phyloP scores from a whole-genome alignment of 2,113 vertebrate species.

The Serranochromis macrocephalus region DNA sequence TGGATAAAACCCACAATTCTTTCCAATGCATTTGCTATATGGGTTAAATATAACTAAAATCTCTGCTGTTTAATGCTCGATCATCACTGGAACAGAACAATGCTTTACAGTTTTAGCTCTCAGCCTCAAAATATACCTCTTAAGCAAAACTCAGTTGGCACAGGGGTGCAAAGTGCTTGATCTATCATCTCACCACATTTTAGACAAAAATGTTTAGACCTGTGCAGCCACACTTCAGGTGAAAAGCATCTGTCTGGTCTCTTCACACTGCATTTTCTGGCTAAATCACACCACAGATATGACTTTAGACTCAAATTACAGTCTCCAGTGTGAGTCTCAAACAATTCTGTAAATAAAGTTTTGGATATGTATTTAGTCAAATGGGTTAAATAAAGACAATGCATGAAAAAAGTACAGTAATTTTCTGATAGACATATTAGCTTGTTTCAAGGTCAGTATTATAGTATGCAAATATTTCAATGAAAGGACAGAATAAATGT shows the following conservation, averaged over 20 bases:
- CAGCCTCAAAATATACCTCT: neutral
- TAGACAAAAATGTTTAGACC: neutral
- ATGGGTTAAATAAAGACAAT: neutral
- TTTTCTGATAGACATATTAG: neutral
- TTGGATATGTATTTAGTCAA: neutral
- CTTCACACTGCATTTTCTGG: neutral
- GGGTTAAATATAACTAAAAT: neutral
- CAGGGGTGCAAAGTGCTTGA: neutral
- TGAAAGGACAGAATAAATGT: neutral
- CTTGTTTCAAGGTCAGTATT: neutral
- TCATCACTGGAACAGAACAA: neutral
- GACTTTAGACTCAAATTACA: neutral
- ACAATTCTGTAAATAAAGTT: neutral
- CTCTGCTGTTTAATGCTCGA: neutral
- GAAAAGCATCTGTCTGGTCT: neutral
- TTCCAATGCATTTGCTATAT: neutral
- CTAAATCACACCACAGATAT: neutral
- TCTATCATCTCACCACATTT: neutral
- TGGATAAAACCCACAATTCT: neutral
- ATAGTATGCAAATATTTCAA: neutral
- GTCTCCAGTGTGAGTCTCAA: neutral
- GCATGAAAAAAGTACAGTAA: neutral
- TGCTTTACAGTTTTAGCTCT: neutral
- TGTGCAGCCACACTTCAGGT: neutral
- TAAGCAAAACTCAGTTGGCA: neutral